Evolutionary conservation across 2,888 invertebrate genomes (phyloP).

Genomic region (Ichneumoninae sp.): DNA sequence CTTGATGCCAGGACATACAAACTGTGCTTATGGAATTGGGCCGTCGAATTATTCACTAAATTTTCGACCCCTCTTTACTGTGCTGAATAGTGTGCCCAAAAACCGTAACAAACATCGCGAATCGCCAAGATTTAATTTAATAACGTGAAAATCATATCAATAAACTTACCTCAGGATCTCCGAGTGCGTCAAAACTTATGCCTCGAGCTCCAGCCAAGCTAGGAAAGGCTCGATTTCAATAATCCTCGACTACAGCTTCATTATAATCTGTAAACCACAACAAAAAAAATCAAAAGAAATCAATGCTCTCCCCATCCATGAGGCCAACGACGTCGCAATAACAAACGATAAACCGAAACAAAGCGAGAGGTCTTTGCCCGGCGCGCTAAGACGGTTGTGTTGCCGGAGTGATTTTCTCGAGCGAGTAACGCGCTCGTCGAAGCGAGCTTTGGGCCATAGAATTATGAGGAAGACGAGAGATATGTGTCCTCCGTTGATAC

Average conservation of each 20-base stretch:
- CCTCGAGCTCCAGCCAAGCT: neutral
- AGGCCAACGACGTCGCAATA: neutral
- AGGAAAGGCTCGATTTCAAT: neutral
- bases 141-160: neutral
- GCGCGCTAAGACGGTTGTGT: conserved; percentile 51
- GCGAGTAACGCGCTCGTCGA: conserved; percentile 60
- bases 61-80: too few relatives aligned
- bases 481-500: conserved; percentile 17
- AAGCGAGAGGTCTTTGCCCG: conserved; percentile 21
- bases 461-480: conserved; percentile 40
- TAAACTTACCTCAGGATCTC: neutral
- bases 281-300: neutral
- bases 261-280: neutral
- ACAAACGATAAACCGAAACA: conserved; percentile 13
- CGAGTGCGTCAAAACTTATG: neutral
- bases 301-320: neutral
- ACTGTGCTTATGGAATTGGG: too few relatives aligned
- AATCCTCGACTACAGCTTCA: neutral
- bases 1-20: too few relatives aligned
- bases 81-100: neutral
- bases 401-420: conserved; percentile 53
- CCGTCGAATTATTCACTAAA: too few relatives aligned
- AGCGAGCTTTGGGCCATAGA: conserved; percentile 47
- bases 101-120: neutral
- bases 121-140: neutral